These are phyloP conservation scores for Apotomis betuletana DNA, from an alignment of 2,888 invertebrate genomes.

Conservation along the genomic window DNA sequence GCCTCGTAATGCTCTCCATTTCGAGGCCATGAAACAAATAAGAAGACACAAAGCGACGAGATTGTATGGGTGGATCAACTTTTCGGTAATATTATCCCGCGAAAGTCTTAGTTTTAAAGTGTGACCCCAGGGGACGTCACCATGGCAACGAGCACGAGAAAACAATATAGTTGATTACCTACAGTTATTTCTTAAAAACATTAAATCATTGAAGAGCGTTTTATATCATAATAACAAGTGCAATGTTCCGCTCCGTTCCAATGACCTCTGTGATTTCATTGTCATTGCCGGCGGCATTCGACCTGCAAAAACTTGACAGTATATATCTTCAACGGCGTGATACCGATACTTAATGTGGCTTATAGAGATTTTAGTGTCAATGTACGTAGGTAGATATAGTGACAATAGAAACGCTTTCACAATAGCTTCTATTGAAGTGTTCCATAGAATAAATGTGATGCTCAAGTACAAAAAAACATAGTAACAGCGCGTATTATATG, in stretches of 20 bases:
- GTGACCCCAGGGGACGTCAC: too few species aligned
- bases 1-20: too few species aligned
- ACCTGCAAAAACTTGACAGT: slow-evolving; percentile 17
- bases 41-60: not conserved
- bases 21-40: too few species aligned
- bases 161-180: too few species aligned
- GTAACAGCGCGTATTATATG: too few species aligned
- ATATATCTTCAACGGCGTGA: not conserved
- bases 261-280: slow-evolving; percentile 39
- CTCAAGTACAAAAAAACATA: too few species aligned
- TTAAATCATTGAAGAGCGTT: not conserved
- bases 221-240: slow-evolving; percentile 23
- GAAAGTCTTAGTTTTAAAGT: too few species aligned
- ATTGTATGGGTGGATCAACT: not conserved
- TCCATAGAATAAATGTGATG: too few species aligned
- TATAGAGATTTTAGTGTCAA: slow-evolving; percentile 9
- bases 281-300: slow-evolving; percentile 32
- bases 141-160: too few species aligned
- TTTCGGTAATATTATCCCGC: too few species aligned
- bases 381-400: not conserved
- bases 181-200: not conserved
- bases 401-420: not conserved
- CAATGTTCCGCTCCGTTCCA: slow-evolving; percentile 31
- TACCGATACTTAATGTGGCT: not conserved
- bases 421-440: too few species aligned